Evolutionary conservation across 1,140 invertebrate genomes (phyloP).

Genomic region (Drosophila ambigua): DNA sequence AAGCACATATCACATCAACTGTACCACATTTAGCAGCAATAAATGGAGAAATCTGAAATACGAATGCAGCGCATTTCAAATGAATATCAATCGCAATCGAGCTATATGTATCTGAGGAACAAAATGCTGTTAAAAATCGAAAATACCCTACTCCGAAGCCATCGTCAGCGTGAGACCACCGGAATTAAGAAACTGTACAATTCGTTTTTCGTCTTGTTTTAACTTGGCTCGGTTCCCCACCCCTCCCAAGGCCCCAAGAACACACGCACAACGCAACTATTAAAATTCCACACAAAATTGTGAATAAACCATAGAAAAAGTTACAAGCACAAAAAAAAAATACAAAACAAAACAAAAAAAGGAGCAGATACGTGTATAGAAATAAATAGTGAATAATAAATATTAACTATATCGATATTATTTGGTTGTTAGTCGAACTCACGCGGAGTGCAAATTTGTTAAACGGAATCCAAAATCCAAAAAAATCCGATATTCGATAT

Average conservation of each 20-base stretch:
- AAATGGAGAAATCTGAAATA: conserved; percentile 83
- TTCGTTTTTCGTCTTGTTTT: conserved; percentile 93
- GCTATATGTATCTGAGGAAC: conserved; percentile 82
- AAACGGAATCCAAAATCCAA: neutral
- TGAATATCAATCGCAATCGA: conserved; percentile 80
- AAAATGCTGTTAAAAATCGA: conserved; percentile 88
- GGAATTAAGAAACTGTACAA: conserved; percentile 93
- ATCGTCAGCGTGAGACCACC: conserved; percentile 91
- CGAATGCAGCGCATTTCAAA: conserved; percentile 75
- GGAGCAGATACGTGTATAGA: conserved; percentile 33
- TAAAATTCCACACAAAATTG: conserved; percentile 56
- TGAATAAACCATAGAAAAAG: conserved; percentile 47
- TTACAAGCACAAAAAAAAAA: conserved; percentile 39
- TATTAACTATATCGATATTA: conserved; percentile 68
- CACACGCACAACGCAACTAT: conserved; percentile 67
- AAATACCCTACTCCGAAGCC: conserved; percentile 90
- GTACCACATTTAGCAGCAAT: conserved; percentile 54
- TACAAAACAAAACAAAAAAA: conserved; percentile 39
- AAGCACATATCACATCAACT: conserved; percentile 26
- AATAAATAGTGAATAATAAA: conserved; percentile 31
- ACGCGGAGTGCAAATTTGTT: conserved; percentile 43
- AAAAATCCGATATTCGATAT: conserved; percentile 1
- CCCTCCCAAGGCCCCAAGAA: conserved; percentile 39
- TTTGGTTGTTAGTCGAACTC: conserved; percentile 79
- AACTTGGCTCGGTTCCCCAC: conserved; percentile 83